Conservation (phyloP, 2,888 invertebrate species). For the Zhuqinia jingwanae region DNA sequence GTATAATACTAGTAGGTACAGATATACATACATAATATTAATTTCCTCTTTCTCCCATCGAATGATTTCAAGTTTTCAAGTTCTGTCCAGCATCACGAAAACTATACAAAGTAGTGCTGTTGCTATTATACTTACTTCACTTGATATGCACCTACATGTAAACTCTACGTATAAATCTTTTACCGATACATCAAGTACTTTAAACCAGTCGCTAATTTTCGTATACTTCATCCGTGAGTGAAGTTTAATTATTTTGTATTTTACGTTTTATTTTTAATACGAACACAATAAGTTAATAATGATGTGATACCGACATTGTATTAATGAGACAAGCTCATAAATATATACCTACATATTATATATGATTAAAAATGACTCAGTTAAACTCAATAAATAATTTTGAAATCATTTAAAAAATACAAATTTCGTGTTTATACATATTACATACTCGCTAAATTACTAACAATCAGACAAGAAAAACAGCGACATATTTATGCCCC, state of each 20-base stretch:
- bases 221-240: background rate
- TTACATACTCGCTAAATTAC: too few relatives aligned
- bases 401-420: too few relatives aligned
- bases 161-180: too few relatives aligned
- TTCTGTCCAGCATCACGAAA: too few relatives aligned
- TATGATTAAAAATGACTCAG: background rate
- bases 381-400: background rate
- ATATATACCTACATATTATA: background rate
- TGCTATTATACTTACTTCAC: constrained; percentile 3
- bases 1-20: background rate
- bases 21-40: background rate
- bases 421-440: too few relatives aligned
- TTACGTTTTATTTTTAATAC: constrained; percentile 38
- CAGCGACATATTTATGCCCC: too few relatives aligned
- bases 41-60: constrained; percentile 11
- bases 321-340: constrained; percentile 12
- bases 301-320: constrained; percentile 44
- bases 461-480: too few relatives aligned
- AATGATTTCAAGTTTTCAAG: background rate
- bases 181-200: too few relatives aligned
- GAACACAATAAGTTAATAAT: constrained; percentile 20
- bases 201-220: too few relatives aligned
- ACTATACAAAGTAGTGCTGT: background rate
- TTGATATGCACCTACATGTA: too few relatives aligned
- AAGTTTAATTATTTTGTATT: background rate